Evolutionary conservation across 2,888 invertebrate species (phyloP).

Genomic region (Sarcophaga carnaria): DNA sequence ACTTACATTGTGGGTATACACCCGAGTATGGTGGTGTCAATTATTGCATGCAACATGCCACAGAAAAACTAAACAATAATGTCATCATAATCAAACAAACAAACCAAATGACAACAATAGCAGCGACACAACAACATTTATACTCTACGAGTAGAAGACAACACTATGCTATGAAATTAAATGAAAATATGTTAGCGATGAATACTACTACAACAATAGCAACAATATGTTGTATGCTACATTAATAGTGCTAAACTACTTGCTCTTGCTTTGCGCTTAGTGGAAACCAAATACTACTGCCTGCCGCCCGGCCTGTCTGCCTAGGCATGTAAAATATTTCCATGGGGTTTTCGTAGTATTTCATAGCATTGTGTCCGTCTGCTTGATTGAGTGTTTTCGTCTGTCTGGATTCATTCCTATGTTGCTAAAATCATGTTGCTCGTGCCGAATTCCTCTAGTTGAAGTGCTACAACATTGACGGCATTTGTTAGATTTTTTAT

Average conservation of each 20-base stretch:
- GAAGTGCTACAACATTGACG: conserved; percentile 65
- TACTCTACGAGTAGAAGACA: too few relatives aligned
- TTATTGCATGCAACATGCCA: conserved; percentile 66
- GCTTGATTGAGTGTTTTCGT: neutral
- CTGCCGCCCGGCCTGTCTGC: neutral
- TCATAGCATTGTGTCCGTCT: too few relatives aligned
- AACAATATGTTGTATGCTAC: conserved; percentile 15
- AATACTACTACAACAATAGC: neutral
- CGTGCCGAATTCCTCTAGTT: conserved; percentile 45
- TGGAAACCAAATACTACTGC: conserved; percentile 18
- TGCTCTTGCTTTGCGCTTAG: neutral
- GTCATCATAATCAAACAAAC: conserved; percentile 61
- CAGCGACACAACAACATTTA: conserved; percentile 1
- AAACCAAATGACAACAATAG: conserved; percentile 11
- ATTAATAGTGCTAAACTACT: neutral
- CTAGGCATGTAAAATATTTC: conserved; percentile 23
- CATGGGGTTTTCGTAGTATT: neutral
- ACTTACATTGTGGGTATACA: neutral
- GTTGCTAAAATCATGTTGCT: neutral
- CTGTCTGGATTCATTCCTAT: neutral
- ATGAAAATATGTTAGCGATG: too few relatives aligned
- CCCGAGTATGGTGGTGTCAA: conserved; percentile 42
- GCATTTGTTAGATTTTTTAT: conserved; percentile 61
- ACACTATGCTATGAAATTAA: too few relatives aligned
- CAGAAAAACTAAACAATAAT: conserved; percentile 61